Conservation (phyloP, 1,140 invertebrate genomes). For the Helicoverpa zea region DNA sequence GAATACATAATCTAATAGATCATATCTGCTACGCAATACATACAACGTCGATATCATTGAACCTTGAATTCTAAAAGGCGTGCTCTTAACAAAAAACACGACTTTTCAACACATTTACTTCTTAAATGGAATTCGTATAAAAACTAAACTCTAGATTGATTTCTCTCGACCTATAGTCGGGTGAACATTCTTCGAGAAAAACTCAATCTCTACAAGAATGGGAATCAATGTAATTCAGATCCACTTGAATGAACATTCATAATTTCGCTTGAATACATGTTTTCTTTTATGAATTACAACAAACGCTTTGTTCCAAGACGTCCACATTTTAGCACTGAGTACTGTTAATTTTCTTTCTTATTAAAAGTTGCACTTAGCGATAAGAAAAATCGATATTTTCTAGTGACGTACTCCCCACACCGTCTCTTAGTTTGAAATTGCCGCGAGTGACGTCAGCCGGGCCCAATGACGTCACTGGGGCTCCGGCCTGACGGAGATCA, state of each 20-base stretch:
- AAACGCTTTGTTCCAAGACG: not conserved
- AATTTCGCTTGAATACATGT: not conserved
- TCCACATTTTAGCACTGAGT: not conserved
- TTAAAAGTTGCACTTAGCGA: conserved; percentile 41
- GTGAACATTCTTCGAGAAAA: conserved; percentile 5
- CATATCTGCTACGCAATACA: conserved; percentile 36
- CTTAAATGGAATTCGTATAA: not conserved
- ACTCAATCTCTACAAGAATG: not conserved
- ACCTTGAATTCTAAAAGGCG: conserved; percentile 31
- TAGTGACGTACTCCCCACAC: conserved; percentile 74
- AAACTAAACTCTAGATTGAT: not conserved
- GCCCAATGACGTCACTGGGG: conserved; percentile 75
- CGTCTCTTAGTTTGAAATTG: conserved; percentile 82
- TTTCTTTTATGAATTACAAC: not conserved
- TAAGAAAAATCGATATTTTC: conserved; percentile 75
- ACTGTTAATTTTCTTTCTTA: conserved; percentile 43
- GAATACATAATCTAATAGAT: conserved; percentile 43
- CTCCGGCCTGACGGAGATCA: conserved; percentile 56
- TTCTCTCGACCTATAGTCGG: not conserved
- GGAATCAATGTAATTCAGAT: conserved; percentile 27
- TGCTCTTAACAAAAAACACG: conserved; percentile 8
- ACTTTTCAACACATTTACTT: conserved; percentile 20
- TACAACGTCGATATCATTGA: conserved; percentile 12
- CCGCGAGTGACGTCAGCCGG: conserved; percentile 84
- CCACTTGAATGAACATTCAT: conserved; percentile 37